Evolutionary conservation across 2,797 vertebrate species (phyloP), one percentile per base, ranked within the genome.

Genomic region (Perodicticus potto): DNA sequence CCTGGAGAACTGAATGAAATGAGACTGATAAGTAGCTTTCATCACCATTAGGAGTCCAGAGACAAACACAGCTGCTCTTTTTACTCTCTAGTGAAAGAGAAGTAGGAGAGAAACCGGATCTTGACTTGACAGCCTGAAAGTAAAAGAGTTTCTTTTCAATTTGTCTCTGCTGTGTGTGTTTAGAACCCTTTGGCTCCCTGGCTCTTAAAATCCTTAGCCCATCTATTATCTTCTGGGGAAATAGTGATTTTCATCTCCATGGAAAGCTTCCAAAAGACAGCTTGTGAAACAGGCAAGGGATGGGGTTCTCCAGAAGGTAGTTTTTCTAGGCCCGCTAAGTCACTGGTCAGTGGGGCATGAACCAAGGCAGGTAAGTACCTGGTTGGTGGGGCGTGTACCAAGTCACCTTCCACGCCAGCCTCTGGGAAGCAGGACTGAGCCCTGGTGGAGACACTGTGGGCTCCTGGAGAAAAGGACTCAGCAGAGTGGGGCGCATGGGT

Each of bases 41-140:
- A 23, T 16, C 14, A 20, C 40, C 59, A 40, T 22, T 23, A 49
- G 34, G 34, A 89, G 45, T 57, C 4, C 73, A 73, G 14, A 85
- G 43, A 45, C 40, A 89, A 34, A 55, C 34, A 23, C 25, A 80
- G 87, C 10, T 63, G 87, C 10, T 63, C 70, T 74, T 72, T 92
- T 69, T 73, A 63, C 83, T 61, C 7, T 27, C 7, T 63, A 7
- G 4, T 32, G 40, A 86, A 86, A 86, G 19, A 59, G 12, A 84
- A 72, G 37, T n/a, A 76, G 13, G 12, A 34, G 81, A 77, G 13
- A 45, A 23, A 57, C n/a, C 34, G 14, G 32, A 43, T 0, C 8
- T 20, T 72, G 20, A n/a, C 13, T 43, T 29, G 69, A 14, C 0
- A 59, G 32, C 6, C 25, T 63, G 4, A 27, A 65, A 10, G 17